Base-by-base conservation (phyloP, 2,113 vertebrate species). In the Symphodus melops region DNA sequence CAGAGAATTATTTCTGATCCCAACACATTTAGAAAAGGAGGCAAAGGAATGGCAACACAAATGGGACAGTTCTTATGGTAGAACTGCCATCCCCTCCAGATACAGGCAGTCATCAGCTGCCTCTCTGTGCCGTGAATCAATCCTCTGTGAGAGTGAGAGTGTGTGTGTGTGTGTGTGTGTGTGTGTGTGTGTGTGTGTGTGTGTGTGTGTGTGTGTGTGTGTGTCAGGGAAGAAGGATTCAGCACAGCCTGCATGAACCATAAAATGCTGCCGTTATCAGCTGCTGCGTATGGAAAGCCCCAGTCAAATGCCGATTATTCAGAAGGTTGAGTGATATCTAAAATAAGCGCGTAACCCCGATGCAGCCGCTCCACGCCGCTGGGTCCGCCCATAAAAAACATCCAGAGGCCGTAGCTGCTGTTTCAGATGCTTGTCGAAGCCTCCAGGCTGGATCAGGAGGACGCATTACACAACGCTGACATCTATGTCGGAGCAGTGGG, bases 81-180 rank as follows among this genome's bases (percentile, higher is more conserved):
- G 86, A 5, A 51, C 75, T 0, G 57, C 63, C 76, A 63, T 86
- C 81, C 28, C 89, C 86, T 81, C 65, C 72, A 88, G 90, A 89
- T 83, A 86, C 83, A 52, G 20, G 36, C 0, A 86, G 41, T 16
- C 70, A 59, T 86, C 91, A 90, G 89, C 88, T 90, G 91, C 81
- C 69, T 78, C 23, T 1, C 17, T 19, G 64, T 61, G 68, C 19
- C 12, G 68, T 91, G 82, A 92, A 92, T 89, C 56, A 65, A n/a
- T 1, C 53, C 85, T 88, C 84, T 92, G 89, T 88, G 60, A 0
- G 11, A 10, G 28, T 20, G 59, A 19, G 23, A 33, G 54, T 23
- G 20, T 44, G 36, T 61, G 25, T 49, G 28, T 58, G 48, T 36
- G 19, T 20, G 23, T 33, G 21, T 73, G 71, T 48, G 41, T 36